A percentile compares a stretch with the other conserved stretches of the same genome.
These are phyloP conservation scores for Aspidiotus destructor DNA, from an alignment of 2,888 invertebrate genomes.

Conservation along the genomic window DNA sequence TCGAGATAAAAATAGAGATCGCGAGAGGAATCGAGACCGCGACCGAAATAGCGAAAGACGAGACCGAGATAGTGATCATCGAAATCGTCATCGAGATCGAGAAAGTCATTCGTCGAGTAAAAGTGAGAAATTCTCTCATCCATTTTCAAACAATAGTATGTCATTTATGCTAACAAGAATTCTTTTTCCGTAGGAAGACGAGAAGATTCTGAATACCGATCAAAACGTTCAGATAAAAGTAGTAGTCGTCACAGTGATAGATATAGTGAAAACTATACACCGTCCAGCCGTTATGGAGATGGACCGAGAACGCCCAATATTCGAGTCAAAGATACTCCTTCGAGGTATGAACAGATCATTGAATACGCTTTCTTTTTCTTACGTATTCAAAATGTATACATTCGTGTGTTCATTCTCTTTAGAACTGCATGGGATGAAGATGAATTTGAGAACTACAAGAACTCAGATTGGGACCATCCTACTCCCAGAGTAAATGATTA, in stretches of 20 bases:
- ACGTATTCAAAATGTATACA: neutral
- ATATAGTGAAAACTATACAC: slow-evolving; percentile 31
- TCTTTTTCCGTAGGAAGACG: slow-evolving; percentile 13
- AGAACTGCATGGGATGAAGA: slow-evolving; percentile 68
- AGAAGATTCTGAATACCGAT: slow-evolving; percentile 36
- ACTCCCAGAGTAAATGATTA: slow-evolving; percentile 52
- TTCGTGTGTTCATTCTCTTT: slow-evolving; percentile 39
- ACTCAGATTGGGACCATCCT: slow-evolving; percentile 87
- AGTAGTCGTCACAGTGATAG: slow-evolving; percentile 19
- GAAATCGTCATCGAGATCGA: slow-evolving; percentile 39
- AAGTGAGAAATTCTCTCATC: slow-evolving; percentile 1
- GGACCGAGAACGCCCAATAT: slow-evolving; percentile 77
- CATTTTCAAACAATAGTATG: neutral
- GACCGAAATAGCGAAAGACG: slow-evolving; percentile 41
- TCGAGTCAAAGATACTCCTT: slow-evolving; percentile 52
- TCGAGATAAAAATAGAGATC: neutral
- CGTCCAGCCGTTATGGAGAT: slow-evolving; percentile 56
- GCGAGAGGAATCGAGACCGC: slow-evolving; percentile 42
- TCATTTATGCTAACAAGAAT: neutral
- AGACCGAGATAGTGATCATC: slow-evolving; percentile 42
- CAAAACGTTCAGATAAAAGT: neutral
- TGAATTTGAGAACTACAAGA: slow-evolving; percentile 52
- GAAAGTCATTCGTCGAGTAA: slow-evolving; percentile 40
- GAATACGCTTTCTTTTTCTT: slow-evolving; percentile 27
- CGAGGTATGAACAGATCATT: slow-evolving; percentile 43